Conservation (phyloP, 2,888 invertebrate species). For the Tetranychus truncatus region DNA sequence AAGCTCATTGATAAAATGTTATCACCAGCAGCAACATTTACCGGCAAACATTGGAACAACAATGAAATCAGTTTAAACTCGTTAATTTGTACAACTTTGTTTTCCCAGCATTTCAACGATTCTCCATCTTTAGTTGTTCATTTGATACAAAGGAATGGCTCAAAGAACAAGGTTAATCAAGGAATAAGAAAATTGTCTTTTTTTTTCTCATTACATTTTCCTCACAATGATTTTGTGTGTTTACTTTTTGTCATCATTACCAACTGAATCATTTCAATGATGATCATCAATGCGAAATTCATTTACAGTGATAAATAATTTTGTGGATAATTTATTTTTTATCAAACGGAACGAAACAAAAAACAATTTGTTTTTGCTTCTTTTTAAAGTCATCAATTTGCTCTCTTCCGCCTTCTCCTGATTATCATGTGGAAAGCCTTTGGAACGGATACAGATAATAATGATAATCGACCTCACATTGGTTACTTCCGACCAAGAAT, state of each 20-base stretch:
- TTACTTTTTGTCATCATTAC: too few species aligned
- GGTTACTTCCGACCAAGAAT: conserved; percentile 21
- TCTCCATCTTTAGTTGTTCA: too few species aligned
- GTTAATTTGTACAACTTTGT: too few species aligned
- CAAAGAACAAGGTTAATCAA: too few species aligned
- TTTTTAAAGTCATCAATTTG: background rate
- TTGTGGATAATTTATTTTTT: background rate
- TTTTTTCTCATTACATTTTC: too few species aligned
- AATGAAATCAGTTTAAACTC: too few species aligned
- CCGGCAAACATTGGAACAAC: too few species aligned
- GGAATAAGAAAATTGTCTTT: too few species aligned
- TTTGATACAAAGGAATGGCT: too few species aligned
- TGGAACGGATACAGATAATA: conserved; percentile 18
- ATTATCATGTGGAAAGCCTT: conserved; percentile 21
- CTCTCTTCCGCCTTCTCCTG: background rate
- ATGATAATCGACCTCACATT: conserved; percentile 15
- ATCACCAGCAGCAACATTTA: background rate
- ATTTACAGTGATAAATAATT: background rate
- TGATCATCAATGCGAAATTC: background rate
- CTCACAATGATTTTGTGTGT: too few species aligned
- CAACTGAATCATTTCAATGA: too few species aligned
- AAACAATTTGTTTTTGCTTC: background rate
- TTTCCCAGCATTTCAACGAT: too few species aligned
- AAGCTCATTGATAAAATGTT: background rate
- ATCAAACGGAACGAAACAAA: background rate